A percentile compares a stretch with the other conserved stretches of the same genome.
These are phyloP conservation scores for Triplophysa bombifrons DNA, from an alignment of 2,797 vertebrate genomes.

Conservation along the genomic window DNA sequence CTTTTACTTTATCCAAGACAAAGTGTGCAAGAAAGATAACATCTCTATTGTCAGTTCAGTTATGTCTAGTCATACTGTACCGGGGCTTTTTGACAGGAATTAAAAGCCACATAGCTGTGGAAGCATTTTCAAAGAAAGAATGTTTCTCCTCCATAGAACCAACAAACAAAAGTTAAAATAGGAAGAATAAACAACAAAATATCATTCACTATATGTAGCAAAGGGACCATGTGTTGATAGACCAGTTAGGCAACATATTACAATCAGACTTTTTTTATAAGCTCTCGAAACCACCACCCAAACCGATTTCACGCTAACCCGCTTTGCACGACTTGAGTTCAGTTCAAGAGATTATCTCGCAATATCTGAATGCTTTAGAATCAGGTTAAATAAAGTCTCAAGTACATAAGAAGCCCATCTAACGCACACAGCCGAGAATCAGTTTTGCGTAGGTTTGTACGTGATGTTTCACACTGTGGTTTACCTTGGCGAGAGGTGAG, in stretches of 20 bases:
- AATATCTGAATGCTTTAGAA: constrained; percentile 45
- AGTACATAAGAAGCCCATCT: neutral
- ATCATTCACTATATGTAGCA: constrained; percentile 64
- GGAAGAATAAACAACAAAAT: constrained; percentile 66
- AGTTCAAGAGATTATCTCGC: constrained; percentile 52
- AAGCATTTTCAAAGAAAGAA: too few species aligned
- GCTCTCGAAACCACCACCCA: constrained; percentile 28
- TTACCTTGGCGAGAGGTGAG: neutral
- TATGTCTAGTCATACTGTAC: constrained; percentile 48
- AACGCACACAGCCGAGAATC: neutral
- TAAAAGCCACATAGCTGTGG: constrained; percentile 44
- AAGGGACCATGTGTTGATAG: constrained; percentile 69
- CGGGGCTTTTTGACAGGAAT: constrained; percentile 64
- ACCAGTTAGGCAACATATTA: constrained; percentile 74
- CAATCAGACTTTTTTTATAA: constrained; percentile 69
- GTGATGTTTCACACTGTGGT: constrained; percentile 10
- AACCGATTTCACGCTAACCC: constrained; percentile 63
- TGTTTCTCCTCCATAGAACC: too few species aligned
- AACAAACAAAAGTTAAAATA: constrained; percentile 52
- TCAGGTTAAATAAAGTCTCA: constrained; percentile 42
- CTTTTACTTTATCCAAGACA: constrained; percentile 13
- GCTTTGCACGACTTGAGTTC: constrained; percentile 40
- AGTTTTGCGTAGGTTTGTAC: neutral
- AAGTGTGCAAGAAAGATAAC: constrained; percentile 19
- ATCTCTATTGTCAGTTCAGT: constrained; percentile 9